Percentiles rank a stretch among this genome's conserved stretches.
phyloP scores from a whole-genome alignment of 2,888 invertebrate genomes.

The Keiferia lycopersicella region DNA sequence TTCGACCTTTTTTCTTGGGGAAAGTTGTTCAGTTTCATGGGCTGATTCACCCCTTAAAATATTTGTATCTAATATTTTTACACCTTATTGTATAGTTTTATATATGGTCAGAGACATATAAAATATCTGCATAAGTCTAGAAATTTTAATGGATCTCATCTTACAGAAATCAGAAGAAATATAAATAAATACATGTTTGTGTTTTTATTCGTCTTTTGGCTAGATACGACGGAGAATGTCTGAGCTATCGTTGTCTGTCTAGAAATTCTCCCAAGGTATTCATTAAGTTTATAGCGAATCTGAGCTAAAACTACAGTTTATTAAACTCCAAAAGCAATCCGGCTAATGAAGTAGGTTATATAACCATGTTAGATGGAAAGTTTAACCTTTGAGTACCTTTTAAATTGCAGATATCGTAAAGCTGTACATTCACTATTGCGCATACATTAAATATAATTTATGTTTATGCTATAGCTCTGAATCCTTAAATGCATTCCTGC shows the following conservation, averaged over 20 bases:
- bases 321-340: constrained; percentile 9
- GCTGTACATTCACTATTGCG: constrained; percentile 3
- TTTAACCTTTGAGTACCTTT: constrained; percentile 12
- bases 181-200: too few species aligned
- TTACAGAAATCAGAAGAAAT: too few species aligned
- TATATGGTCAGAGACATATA: too few species aligned
- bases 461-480: background rate
- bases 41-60: too few species aligned
- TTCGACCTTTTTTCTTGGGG: too few species aligned
- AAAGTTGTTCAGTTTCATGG: too few species aligned
- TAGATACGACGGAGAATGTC: background rate
- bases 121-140: too few species aligned
- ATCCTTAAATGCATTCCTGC: background rate
- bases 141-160: too few species aligned
- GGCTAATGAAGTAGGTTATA: constrained; percentile 16
- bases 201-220: too few species aligned
- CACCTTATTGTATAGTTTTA: too few species aligned
- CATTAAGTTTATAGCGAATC: constrained; percentile 13
- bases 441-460: background rate
- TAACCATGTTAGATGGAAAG: constrained; percentile 13
- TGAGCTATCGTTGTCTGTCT: constrained; percentile 6
- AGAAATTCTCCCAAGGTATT: background rate
- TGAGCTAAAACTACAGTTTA: constrained; percentile 5
- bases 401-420: constrained; percentile 13
- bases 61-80: too few species aligned